phyloP scores from a whole-genome alignment of 2,113 vertebrate genomes.

The Neofelis nebulosa region DNA sequence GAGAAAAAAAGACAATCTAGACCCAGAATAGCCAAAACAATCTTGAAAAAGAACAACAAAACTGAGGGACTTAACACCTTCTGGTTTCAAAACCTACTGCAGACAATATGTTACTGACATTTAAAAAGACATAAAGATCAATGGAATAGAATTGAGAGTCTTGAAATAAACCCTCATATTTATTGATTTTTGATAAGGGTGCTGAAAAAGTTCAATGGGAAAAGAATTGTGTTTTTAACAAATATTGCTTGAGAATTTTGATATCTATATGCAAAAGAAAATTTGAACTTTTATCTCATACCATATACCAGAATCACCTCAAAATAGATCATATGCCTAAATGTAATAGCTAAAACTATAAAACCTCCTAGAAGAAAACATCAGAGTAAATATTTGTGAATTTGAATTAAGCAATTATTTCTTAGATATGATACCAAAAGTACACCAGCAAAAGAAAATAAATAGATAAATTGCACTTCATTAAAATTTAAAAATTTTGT shows the following conservation, averaged over 20 bases:
- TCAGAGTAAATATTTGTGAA: not conserved
- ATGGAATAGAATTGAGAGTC: not conserved
- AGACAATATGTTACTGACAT: not conserved
- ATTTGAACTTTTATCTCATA: not conserved
- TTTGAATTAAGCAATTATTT: not conserved
- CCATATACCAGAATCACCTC: not conserved
- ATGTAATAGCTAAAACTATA: not conserved
- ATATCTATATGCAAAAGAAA: not conserved
- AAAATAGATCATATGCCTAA: not conserved
- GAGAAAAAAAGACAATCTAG: not conserved
- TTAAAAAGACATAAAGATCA: not conserved
- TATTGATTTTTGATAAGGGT: not conserved
- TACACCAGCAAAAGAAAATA: not conserved
- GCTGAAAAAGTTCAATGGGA: not conserved
- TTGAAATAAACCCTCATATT: not conserved
- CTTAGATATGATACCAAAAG: not conserved
- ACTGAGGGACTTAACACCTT: not conserved
- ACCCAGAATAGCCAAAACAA: not conserved
- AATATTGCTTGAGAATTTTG: not conserved
- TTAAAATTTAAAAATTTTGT: not conserved
- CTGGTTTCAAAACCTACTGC: not conserved
- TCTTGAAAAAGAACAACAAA: not conserved
- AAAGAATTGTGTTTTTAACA: not conserved
- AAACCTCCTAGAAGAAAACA: not conserved
- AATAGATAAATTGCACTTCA: not conserved